A percentile compares a stretch with the other conserved stretches of the same genome.
These are phyloP conservation scores for Sycophaga agraensis DNA, from an alignment of 1,140 invertebrate genomes.

Conservation along the genomic window DNA sequence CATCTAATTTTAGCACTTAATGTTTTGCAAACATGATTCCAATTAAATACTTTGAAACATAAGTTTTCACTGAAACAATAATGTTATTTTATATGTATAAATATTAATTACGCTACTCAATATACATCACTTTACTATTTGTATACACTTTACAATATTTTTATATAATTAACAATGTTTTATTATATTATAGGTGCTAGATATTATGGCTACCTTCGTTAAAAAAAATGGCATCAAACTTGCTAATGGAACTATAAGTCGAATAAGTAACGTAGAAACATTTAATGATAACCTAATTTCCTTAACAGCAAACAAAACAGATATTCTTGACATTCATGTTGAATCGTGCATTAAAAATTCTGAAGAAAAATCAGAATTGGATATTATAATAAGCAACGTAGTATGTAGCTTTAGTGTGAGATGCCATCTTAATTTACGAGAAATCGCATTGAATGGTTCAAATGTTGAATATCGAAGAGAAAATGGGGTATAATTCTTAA, in stretches of 20 bases:
- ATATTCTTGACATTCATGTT: slow-evolving; percentile 40
- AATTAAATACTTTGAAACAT: too few species aligned
- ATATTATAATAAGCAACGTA: slow-evolving; percentile 98
- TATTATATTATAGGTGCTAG: slow-evolving; percentile 41
- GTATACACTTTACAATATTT: background rate
- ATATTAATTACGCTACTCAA: background rate
- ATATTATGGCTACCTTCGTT: slow-evolving; percentile 70
- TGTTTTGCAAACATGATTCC: too few species aligned
- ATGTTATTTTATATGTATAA: too few species aligned
- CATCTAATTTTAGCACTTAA: too few species aligned
- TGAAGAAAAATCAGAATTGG: slow-evolving; percentile 71
- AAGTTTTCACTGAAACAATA: too few species aligned
- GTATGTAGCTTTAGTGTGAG: slow-evolving; percentile 97
- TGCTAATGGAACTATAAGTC: slow-evolving; percentile 60
- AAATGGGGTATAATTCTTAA: slow-evolving; percentile 71
- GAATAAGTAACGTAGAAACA: slow-evolving; percentile 60
- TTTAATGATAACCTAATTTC: slow-evolving; percentile 39
- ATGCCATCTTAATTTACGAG: slow-evolving; percentile 94
- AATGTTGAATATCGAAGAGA: slow-evolving; percentile 96
- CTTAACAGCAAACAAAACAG: slow-evolving; percentile 41
- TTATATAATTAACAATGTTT: background rate
- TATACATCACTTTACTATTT: background rate
- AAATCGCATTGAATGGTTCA: slow-evolving; percentile 87
- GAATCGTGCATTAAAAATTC: slow-evolving; percentile 49
- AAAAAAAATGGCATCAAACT: slow-evolving; percentile 73